A percentile compares a stretch with the other conserved stretches of the same genome.
Conservation (phyloP, 2,113 vertebrate genomes). For the Taurulus bubalis region DNA sequence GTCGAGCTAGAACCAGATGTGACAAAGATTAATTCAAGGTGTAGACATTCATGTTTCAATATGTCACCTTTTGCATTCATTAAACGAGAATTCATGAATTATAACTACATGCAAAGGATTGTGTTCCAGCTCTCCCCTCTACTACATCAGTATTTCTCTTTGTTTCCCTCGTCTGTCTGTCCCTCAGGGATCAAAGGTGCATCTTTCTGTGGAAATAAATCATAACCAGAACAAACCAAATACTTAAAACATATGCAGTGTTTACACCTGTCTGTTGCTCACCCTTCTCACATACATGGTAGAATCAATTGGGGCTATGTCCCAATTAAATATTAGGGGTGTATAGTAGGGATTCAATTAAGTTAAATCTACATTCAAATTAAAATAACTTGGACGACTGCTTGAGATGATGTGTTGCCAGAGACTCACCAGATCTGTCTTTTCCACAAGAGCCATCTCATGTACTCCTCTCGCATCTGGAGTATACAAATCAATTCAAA, state of each 20-base stretch:
- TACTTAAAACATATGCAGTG: not conserved
- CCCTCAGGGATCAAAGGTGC: constrained; percentile 47
- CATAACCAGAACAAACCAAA: not conserved
- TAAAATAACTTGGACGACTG: not conserved
- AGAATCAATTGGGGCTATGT: not conserved
- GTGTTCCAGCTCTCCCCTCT: not conserved
- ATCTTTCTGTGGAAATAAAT: constrained; percentile 49
- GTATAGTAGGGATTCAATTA: not conserved
- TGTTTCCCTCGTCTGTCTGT: not conserved
- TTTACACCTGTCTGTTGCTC: not conserved
- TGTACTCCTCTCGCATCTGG: constrained; percentile 68
- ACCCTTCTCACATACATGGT: not conserved
- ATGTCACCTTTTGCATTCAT: not conserved
- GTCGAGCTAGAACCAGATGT: not conserved
- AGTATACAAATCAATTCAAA: not conserved
- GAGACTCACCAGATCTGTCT: constrained; percentile 42
- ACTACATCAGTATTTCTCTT: not conserved
- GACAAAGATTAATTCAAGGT: not conserved
- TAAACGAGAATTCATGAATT: not conserved
- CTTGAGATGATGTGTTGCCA: not conserved
- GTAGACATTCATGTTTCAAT: not conserved
- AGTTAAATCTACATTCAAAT: not conserved
- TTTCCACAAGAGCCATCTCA: constrained; percentile 49
- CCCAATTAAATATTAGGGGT: not conserved
- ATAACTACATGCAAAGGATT: not conserved